A percentile compares a stretch with the other conserved stretches of the same genome.
These are phyloP conservation scores for Drosophila pullipes DNA, from an alignment of 2,888 invertebrate genomes.

Conservation along the genomic window DNA sequence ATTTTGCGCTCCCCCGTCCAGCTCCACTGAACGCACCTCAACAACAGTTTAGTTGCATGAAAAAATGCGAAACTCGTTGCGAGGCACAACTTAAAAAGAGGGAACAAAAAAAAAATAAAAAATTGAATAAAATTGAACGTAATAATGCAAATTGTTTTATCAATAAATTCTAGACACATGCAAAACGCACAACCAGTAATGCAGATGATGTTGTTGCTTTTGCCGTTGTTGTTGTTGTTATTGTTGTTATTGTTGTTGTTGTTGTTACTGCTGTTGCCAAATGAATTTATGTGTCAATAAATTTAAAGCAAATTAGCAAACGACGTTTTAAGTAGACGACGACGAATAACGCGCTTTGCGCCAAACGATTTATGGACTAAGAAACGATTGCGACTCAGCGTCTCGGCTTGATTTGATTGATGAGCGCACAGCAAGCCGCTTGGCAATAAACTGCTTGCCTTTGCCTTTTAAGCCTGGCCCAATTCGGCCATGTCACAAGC, in stretches of 20 bases:
- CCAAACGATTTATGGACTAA: conserved; percentile 65
- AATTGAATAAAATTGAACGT: conserved; percentile 66
- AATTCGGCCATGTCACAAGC: conserved; percentile 49
- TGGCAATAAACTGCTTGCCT: conserved; percentile 40
- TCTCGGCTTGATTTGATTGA: conserved; percentile 44
- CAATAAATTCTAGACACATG: conserved; percentile 77
- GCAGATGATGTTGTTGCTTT: conserved; percentile 24
- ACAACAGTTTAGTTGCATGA: conserved; percentile 19
- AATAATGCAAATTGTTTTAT: conserved; percentile 81
- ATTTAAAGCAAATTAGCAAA: conserved; percentile 78
- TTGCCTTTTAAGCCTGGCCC: conserved; percentile 57
- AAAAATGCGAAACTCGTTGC: conserved; percentile 22
- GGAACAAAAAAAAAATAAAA: conserved; percentile 4
- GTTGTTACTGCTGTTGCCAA: conserved; percentile 44
- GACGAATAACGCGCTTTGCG: conserved; percentile 51
- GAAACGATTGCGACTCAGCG: conserved; percentile 28
- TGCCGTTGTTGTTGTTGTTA: conserved; percentile 1
- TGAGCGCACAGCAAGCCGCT: conserved; percentile 34
- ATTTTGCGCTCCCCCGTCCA: conserved; percentile 3
- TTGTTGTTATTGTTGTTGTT: conserved; percentile 17
- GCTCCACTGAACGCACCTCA: neutral
- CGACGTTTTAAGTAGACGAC: conserved; percentile 72
- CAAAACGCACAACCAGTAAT: conserved; percentile 46
- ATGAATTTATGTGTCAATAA: conserved; percentile 81
- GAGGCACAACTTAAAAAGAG: conserved; percentile 1